Percentiles rank a stretch among this genome's conserved stretches.
phyloP scores from a whole-genome alignment of 1,140 invertebrate genomes.

The Panagrolaimus sp. region DNA sequence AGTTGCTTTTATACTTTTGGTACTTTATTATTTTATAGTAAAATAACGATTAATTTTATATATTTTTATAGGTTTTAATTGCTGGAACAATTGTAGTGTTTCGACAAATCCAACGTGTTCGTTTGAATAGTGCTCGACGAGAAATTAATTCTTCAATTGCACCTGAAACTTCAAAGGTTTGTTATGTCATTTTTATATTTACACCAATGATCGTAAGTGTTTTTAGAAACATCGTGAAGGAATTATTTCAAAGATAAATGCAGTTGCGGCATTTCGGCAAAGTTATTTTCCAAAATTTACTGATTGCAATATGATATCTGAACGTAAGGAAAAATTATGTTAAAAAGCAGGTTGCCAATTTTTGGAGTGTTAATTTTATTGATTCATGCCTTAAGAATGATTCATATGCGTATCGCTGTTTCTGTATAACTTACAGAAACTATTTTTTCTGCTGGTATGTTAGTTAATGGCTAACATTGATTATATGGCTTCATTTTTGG shows the following conservation, averaged over 20 bases:
- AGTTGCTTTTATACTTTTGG: conserved; percentile 41
- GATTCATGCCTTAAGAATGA: too few species aligned
- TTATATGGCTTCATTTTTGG: neutral
- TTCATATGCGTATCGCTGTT: too few species aligned
- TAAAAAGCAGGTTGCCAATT: too few species aligned
- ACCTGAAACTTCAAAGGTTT: conserved; percentile 39
- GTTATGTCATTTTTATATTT: conserved; percentile 19
- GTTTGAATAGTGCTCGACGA: conserved; percentile 44
- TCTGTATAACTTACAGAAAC: too few species aligned
- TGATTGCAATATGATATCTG: conserved; percentile 47
- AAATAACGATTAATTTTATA: neutral
- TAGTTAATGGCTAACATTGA: too few species aligned
- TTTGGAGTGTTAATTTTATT: too few species aligned
- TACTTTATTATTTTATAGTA: conserved; percentile 39
- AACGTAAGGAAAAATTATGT: conserved; percentile 30
- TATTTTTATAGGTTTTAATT: conserved; percentile 35
- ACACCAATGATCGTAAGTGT: neutral
- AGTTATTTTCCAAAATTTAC: conserved; percentile 45
- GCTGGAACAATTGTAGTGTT: conserved; percentile 42
- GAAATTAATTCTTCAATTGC: conserved; percentile 39
- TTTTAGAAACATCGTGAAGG: conserved; percentile 36
- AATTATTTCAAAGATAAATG: conserved; percentile 37
- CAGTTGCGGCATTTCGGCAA: conserved; percentile 37
- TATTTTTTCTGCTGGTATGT: neutral
- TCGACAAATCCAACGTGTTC: conserved; percentile 47